Conservation (phyloP, 2,888 invertebrate genomes). For the Pammene aurita region DNA sequence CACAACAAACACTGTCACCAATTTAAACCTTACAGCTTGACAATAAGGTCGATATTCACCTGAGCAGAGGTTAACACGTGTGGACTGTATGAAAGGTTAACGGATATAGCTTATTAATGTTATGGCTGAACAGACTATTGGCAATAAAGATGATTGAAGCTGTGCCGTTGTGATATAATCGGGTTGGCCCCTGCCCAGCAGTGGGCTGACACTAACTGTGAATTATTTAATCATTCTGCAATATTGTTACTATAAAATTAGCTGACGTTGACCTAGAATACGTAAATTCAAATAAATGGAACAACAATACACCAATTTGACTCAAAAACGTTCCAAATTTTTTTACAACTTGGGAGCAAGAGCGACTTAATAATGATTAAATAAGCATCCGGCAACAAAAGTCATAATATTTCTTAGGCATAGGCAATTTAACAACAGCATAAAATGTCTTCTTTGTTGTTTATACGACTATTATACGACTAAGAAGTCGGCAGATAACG, state of each 20-base stretch:
- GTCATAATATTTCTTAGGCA: not conserved
- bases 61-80: slow-evolving; percentile 59
- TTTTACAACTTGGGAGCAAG: not conserved
- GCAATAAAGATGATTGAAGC: slow-evolving; percentile 71
- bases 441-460: slow-evolving; percentile 21
- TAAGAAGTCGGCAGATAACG: slow-evolving; percentile 8
- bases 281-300: not conserved
- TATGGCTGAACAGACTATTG: slow-evolving; percentile 71
- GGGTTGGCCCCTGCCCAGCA: slow-evolving; percentile 36
- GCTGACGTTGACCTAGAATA: not conserved
- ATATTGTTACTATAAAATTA: not conserved
- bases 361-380: not conserved
- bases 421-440: slow-evolving; percentile 1
- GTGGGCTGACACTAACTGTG: slow-evolving; percentile 11
- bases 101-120: slow-evolving; percentile 80
- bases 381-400: not conserved
- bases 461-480: slow-evolving; percentile 17
- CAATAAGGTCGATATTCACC: slow-evolving; percentile 46
- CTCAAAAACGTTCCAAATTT: not conserved
- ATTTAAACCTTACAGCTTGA: not conserved
- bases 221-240: not conserved
- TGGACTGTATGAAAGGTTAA: slow-evolving; percentile 70
- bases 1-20: not conserved
- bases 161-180: slow-evolving; percentile 46
- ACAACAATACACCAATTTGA: not conserved